phyloP scores from a whole-genome alignment of 1,140 invertebrate genomes.

The Bilobella aurantiaca region DNA sequence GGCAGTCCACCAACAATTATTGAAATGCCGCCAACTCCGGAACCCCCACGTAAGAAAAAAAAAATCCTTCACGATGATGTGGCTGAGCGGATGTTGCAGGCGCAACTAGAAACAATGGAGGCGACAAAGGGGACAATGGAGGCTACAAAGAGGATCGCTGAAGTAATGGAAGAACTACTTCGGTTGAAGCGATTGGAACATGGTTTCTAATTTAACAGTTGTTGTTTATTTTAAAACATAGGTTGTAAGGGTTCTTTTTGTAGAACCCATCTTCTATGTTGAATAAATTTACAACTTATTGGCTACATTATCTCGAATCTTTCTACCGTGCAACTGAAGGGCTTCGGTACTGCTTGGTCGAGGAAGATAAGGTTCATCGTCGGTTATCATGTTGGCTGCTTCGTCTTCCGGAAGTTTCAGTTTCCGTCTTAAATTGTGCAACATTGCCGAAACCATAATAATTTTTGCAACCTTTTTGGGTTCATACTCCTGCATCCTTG shows the following conservation, averaged over 20 bases:
- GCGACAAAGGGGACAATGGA: too few relatives aligned
- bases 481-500: constrained; percentile 7
- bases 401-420: constrained; percentile 14
- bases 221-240: too few relatives aligned
- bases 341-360: background rate
- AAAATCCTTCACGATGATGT: background rate
- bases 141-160: too few relatives aligned
- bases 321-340: background rate
- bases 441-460: background rate
- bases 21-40: background rate
- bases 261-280: too few relatives aligned
- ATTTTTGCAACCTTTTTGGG: constrained; percentile 5
- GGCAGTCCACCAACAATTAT: background rate
- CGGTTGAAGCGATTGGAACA: too few relatives aligned
- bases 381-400: background rate
- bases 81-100: background rate
- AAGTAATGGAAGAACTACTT: too few relatives aligned
- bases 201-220: too few relatives aligned
- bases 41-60: background rate
- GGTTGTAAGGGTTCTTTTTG: too few relatives aligned
- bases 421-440: constrained; percentile 13
- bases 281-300: background rate
- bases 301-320: background rate
- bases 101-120: too few relatives aligned
- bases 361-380: background rate